Percentiles rank a stretch among this genome's conserved stretches.
These are phyloP conservation scores for Stegostoma tigrinum DNA, from an alignment of 2,113 vertebrate genomes.

Conservation along the genomic window DNA sequence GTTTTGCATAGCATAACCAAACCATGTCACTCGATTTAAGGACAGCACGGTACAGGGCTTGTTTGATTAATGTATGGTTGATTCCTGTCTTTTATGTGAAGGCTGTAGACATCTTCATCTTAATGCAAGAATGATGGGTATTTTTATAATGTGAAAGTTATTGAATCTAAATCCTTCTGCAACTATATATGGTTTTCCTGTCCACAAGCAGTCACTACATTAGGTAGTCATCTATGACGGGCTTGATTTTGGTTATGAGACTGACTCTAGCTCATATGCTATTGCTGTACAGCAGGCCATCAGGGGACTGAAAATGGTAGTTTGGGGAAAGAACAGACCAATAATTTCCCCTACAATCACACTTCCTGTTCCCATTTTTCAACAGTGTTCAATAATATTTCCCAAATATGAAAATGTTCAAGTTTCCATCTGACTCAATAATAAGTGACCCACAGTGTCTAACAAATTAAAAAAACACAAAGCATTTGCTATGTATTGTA, in stretches of 20 bases:
- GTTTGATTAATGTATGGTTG: neutral
- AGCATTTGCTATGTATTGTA: neutral
- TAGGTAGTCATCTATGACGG: neutral
- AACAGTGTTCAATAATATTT: neutral
- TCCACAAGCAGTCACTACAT: neutral
- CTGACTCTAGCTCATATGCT: neutral
- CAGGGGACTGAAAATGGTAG: neutral
- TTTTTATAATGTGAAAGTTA: neutral
- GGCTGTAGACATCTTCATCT: neutral
- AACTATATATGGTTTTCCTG: neutral
- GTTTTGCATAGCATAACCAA: neutral
- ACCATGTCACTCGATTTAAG: neutral
- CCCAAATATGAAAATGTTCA: neutral
- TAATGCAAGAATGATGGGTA: neutral
- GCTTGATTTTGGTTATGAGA: no score
- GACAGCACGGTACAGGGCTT: neutral
- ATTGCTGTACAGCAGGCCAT: neutral
- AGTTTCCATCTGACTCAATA: neutral
- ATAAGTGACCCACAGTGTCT: neutral
- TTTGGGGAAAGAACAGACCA: neutral
- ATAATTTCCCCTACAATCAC: neutral
- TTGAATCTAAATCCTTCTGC: neutral
- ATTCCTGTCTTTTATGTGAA: neutral
- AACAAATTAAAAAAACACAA: neutral
- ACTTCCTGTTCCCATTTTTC: neutral